A percentile compares a stretch with the other conserved stretches of the same genome.
Evolutionary conservation across 2,113 vertebrate genomes (phyloP).

Genomic region (Genyomyrus donnyi): DNA sequence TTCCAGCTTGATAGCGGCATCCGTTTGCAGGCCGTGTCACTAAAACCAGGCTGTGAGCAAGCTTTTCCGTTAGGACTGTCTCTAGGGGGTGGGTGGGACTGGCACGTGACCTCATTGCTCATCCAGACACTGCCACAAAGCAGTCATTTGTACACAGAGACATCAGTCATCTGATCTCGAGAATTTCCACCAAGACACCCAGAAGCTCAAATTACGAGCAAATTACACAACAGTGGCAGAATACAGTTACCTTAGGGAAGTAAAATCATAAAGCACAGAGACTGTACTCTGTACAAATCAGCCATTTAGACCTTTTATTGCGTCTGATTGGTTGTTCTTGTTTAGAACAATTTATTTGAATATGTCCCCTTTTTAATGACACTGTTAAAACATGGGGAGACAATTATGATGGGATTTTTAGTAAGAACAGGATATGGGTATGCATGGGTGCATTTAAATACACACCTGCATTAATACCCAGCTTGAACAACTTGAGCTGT

Average conservation of each 20-base stretch:
- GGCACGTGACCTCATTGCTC: neutral
- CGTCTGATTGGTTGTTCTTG: neutral
- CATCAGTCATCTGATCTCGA: neutral
- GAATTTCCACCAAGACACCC: neutral
- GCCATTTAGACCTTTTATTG: neutral
- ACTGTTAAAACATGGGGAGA: neutral
- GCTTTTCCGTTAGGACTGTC: neutral
- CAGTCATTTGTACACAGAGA: neutral
- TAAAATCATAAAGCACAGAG: neutral
- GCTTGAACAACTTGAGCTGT: neutral
- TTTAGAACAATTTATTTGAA: neutral
- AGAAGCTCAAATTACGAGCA: neutral
- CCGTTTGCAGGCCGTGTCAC: neutral
- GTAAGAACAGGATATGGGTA: neutral
- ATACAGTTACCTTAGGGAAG: neutral
- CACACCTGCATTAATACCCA: neutral
- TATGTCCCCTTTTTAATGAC: neutral
- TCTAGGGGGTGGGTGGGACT: neutral
- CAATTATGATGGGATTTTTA: neutral
- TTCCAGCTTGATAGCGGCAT: neutral
- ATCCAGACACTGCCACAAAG: neutral
- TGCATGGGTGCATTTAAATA: neutral
- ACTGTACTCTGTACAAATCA: neutral
- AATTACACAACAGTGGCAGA: neutral
- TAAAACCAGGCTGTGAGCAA: neutral